Conservation (phyloP, 2,113 vertebrate genomes). For the Plotosus lineatus region DNA sequence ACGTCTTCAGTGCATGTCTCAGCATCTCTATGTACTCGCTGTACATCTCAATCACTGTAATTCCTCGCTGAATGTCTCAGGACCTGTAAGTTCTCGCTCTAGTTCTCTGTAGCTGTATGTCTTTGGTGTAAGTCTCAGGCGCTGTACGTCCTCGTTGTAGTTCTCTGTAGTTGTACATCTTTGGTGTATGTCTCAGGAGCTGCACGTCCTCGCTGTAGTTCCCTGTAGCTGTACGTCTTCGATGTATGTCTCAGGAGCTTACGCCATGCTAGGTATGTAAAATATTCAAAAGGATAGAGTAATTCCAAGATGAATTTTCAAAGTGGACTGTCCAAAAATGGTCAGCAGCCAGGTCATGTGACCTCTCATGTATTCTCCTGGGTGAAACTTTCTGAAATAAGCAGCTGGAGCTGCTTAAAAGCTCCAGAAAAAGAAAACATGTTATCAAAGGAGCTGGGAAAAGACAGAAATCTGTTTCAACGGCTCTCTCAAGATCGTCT, state of each 20-base stretch:
- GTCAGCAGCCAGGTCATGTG: neutral
- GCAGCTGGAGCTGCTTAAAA: neutral
- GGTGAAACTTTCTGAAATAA: slow-evolving; percentile 4
- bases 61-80: no score
- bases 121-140: no score
- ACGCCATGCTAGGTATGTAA: neutral
- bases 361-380: neutral
- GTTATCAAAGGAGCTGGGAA: neutral
- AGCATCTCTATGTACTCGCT: no score
- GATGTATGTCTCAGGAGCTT: no score
- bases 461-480: neutral
- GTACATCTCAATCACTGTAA: no score
- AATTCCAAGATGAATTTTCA: neutral
- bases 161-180: no score
- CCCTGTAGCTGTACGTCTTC: neutral
- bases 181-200: no score
- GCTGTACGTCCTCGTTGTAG: no score
- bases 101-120: no score
- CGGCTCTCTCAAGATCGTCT: neutral
- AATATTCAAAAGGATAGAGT: neutral
- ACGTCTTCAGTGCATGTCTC: no score
- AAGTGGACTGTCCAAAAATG: neutral
- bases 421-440: neutral
- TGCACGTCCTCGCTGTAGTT: no score
- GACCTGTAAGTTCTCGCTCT: no score